Evolutionary conservation across 2,113 vertebrate species (phyloP).

Genomic region (Carassius gibelio): DNA sequence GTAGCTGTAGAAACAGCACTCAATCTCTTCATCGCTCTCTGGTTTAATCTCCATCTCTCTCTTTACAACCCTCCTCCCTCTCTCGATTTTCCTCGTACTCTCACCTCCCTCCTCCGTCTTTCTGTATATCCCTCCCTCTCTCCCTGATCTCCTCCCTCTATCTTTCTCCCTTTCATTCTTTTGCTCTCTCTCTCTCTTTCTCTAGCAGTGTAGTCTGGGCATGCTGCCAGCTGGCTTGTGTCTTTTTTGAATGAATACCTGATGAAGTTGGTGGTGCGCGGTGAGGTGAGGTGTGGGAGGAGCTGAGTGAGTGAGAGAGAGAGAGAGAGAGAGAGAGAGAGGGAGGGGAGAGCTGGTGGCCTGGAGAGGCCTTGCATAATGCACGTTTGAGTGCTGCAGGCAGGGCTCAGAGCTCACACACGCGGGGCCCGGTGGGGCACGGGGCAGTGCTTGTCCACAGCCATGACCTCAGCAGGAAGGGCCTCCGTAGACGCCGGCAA

Average conservation of each 20-base stretch:
- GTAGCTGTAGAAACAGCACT: background rate
- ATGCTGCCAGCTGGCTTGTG: conserved; percentile 75
- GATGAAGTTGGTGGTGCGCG: conserved; percentile 82
- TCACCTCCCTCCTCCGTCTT: conserved; percentile 43
- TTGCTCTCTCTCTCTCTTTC: conserved; percentile 66
- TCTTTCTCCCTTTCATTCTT: conserved; percentile 57
- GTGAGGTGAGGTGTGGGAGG: conserved; percentile 72
- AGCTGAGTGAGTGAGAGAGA: conserved; percentile 56
- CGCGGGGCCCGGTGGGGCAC: conserved; percentile 57
- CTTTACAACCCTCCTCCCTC: conserved; percentile 23
- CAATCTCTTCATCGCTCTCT: conserved; percentile 35
- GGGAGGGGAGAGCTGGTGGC: conserved; percentile 66
- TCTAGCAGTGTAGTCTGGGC: conserved; percentile 71
- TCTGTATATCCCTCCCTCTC: conserved; percentile 55
- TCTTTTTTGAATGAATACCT: conserved; percentile 91
- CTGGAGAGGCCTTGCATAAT: conserved; percentile 65
- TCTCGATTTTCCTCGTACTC: conserved; percentile 50
- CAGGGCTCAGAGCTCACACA: conserved; percentile 54
- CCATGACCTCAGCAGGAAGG: conserved; percentile 14
- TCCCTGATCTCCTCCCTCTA: conserved; percentile 31
- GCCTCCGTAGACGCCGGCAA: background rate
- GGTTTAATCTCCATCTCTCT: conserved; percentile 30
- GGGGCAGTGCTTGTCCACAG: conserved; percentile 25
- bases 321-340: no score
- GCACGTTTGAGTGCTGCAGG: conserved; percentile 60